phyloP scores from a whole-genome alignment of 2,797 vertebrate genomes.

The Amblyraja radiata region DNA sequence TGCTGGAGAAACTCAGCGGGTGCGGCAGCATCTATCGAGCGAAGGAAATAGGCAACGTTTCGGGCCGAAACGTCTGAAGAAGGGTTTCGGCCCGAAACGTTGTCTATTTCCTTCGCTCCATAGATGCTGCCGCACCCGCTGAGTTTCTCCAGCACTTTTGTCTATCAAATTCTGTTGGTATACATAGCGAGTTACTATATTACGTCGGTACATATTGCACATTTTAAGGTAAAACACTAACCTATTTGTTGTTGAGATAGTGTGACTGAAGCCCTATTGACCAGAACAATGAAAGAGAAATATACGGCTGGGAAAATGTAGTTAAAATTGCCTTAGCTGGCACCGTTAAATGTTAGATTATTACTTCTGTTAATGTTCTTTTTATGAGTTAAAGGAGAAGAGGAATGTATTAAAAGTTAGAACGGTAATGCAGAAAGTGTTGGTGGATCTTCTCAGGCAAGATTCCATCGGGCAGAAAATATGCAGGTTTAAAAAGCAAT shows the following conservation, averaged over 20 bases:
- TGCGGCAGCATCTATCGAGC: no score
- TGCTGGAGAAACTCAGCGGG: no score
- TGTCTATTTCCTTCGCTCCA: no score
- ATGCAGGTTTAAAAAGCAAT: neutral
- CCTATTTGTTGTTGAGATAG: neutral
- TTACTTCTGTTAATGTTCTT: neutral
- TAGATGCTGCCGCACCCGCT: no score
- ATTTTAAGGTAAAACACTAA: neutral
- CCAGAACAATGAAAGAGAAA: neutral
- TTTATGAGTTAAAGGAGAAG: neutral
- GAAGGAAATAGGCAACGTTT: no score
- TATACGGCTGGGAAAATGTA: neutral
- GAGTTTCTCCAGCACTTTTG: no score
- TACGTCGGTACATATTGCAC: neutral
- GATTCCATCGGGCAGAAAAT: neutral
- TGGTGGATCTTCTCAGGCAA: neutral
- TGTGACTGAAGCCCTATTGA: no score
- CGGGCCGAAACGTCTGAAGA: no score
- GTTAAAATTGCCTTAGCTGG: neutral
- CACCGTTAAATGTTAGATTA: neutral
- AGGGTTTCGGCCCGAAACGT: no score
- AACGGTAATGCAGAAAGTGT: neutral
- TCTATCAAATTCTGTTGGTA: neutral
- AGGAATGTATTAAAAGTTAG: neutral
- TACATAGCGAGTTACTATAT: neutral